Percentiles rank a stretch among this genome's conserved stretches.
Evolutionary conservation across 2,113 vertebrate species (phyloP).

Genomic region (Nesogale talazaci): DNA sequence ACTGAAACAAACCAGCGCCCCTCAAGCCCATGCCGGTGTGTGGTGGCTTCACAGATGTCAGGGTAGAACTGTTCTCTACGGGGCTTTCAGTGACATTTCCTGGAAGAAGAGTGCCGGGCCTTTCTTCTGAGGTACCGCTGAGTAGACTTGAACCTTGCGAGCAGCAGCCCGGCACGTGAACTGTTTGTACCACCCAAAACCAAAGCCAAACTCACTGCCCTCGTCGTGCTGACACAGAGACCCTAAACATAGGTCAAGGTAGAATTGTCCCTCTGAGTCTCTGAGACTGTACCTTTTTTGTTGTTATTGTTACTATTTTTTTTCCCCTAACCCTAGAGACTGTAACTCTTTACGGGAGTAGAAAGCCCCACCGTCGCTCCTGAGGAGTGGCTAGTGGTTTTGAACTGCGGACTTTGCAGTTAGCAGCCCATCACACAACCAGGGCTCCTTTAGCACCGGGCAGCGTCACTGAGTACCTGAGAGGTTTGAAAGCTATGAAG

Average conservation of each 20-base stretch:
- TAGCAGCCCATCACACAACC: not conserved
- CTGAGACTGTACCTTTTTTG: not conserved
- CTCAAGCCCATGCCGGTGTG: not conserved
- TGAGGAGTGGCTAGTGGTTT: not conserved
- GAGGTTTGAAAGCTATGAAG: conserved; percentile 23
- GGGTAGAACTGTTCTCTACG: not conserved
- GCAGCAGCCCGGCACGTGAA: not conserved
- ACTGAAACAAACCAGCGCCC: not conserved
- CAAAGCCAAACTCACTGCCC: no score
- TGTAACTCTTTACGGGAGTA: not conserved
- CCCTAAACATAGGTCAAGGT: no score
- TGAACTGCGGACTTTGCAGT: not conserved
- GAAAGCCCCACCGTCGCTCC: not conserved
- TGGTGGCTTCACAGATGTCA: not conserved
- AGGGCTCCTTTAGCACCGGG: not conserved
- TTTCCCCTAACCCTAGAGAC: no score
- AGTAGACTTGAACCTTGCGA: not conserved
- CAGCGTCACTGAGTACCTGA: not conserved
- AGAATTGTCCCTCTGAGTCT: not conserved
- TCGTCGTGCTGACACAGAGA: no score
- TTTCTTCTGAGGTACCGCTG: not conserved
- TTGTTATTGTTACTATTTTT: no score
- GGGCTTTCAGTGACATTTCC: not conserved
- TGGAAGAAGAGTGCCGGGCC: not conserved
- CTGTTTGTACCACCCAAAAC: not conserved